Evolutionary conservation across 2,797 vertebrate species (phyloP).

Genomic region (Urosaurus nigricauda): DNA sequence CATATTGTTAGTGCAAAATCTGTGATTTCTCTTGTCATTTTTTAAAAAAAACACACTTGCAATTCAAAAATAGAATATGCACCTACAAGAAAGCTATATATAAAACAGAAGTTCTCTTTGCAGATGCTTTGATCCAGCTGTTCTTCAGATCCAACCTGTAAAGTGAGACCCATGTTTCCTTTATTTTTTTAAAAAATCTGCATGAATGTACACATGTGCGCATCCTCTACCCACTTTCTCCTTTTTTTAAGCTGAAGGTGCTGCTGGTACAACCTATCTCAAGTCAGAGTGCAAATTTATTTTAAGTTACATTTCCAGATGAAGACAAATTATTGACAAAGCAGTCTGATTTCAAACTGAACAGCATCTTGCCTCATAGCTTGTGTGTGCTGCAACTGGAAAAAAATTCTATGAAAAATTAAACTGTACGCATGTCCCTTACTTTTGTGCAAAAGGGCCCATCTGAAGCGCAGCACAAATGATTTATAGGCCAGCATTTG

Average conservation of each 20-base stretch:
- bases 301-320: background rate
- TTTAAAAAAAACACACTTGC: background rate
- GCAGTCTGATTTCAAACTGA: constrained; percentile 24
- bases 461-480: background rate
- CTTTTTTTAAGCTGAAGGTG: background rate
- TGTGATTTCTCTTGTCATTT: background rate
- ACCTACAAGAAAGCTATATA: background rate
- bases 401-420: background rate
- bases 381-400: background rate
- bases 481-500: background rate
- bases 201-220: background rate
- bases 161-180: background rate
- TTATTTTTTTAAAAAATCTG: too few species aligned
- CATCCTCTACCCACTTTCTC: background rate
- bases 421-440: background rate
- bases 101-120: background rate
- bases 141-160: constrained; percentile 4
- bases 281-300: background rate
- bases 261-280: background rate
- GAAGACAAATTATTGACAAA: background rate
- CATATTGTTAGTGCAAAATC: background rate
- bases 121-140: background rate
- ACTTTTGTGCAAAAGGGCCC: background rate
- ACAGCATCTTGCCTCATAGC: background rate
- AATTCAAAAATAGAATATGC: background rate